phyloP scores from a whole-genome alignment of 2,888 invertebrate species.

The Lasioglossum vierecki region DNA sequence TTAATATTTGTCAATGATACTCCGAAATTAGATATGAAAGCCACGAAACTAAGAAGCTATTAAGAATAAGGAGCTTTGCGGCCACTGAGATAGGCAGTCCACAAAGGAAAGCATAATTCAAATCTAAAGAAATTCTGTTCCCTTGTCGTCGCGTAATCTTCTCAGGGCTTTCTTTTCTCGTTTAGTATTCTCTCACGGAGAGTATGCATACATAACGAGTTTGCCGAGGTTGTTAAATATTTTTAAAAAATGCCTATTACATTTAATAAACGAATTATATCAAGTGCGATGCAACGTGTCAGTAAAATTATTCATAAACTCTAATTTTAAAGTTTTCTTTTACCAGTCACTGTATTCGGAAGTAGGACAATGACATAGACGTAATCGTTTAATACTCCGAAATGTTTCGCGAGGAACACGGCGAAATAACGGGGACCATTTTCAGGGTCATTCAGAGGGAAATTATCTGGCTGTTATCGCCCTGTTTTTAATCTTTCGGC shows the following conservation, averaged over 20 bases:
- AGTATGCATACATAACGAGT: background rate
- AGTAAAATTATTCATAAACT: background rate
- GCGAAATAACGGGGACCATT: background rate
- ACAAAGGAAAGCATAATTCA: background rate
- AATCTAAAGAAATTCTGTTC: background rate
- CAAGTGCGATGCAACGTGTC: background rate
- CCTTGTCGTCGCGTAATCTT: background rate
- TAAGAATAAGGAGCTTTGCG: background rate
- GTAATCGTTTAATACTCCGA: background rate
- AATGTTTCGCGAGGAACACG: background rate
- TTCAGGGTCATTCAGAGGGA: background rate
- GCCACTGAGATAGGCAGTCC: background rate
- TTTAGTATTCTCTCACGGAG: background rate
- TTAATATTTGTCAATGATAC: background rate
- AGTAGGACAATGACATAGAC: background rate
- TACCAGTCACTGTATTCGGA: background rate
- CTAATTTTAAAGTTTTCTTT: background rate
- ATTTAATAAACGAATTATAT: background rate
- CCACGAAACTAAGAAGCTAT: background rate
- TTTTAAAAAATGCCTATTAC: background rate
- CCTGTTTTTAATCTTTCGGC: slow-evolving; percentile 7
- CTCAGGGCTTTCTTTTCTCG: background rate
- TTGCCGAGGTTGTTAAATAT: background rate
- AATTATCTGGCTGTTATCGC: background rate
- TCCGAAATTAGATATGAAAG: background rate